Base-by-base conservation (phyloP, 2,113 vertebrate genomes). In the Austrofundulus limnaeus region DNA sequence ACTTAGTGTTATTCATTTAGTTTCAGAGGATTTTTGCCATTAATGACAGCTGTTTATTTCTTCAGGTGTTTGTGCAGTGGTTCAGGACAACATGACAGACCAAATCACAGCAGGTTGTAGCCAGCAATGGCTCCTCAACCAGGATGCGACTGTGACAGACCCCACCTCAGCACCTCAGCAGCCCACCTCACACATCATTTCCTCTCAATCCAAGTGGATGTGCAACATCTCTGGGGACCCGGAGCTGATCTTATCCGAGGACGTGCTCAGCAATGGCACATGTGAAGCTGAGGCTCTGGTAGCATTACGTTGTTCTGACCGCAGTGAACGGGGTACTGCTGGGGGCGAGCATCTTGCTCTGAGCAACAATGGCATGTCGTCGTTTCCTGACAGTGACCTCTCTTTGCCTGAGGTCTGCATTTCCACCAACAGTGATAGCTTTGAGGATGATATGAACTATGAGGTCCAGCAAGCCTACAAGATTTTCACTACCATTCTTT, bases 381-480 rank as follows among this genome's bases (percentile, higher is more conserved):
- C 86, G 31, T 84, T 88, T 58, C 88, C 89, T 0, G 85, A 85
- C 45, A 85, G 80, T 61, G 89, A 86, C 54, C 64, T 85, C 12
- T 90, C 87, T 15, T 67, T 89, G 52, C 82, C 85, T 0, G 89
- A 91, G 62, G 79, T 89, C 23, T 91, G 89, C 53, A 72, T 89
- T 63, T 83, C 85, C 24, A 80, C 83, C 47, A 86, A 86, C 66
- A 65, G 63, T 16, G 69, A 61, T 17, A 80, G 73, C 20, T 70
- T 79, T 14, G 89, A 93, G 38, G 94, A 93, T 50, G 91, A 85
- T 43, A 87, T 95, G 84, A 94, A 77, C 68, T 91, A 94, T 16
- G 96, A 98, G 83, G 79, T 98, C 71, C 94, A 96, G 75, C 95
- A 97, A 84, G 96, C 92, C 0, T 92, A 94, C 59, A 92, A 93